These are phyloP conservation scores for Puffinus mauretanicus DNA, from an alignment of 2,113 vertebrate species.

Conservation along the genomic window DNA sequence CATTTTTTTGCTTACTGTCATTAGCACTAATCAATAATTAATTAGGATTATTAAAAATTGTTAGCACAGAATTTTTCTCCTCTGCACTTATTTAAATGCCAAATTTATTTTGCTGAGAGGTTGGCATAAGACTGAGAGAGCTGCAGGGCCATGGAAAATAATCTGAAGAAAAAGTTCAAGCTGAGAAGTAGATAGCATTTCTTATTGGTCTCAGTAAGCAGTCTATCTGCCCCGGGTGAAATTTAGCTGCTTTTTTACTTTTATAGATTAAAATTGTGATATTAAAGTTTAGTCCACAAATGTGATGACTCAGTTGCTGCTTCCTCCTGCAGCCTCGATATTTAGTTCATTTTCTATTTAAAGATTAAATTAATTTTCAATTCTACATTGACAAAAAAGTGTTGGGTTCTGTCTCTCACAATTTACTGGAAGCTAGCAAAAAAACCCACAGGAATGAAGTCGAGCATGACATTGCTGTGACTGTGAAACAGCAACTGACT, in stretches of 20 bases:
- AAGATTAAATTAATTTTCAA: constrained; percentile 10
- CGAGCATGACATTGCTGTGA: neutral
- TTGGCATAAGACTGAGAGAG: neutral
- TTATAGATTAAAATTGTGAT: constrained; percentile 14
- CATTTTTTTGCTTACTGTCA: constrained; percentile 9
- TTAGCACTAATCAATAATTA: constrained; percentile 28
- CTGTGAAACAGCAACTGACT: neutral
- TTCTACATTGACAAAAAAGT: neutral
- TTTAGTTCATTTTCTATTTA: constrained; percentile 1
- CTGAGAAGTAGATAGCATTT: constrained; percentile 32
- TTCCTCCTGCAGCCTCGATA: neutral
- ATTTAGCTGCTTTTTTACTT: constrained; percentile 14
- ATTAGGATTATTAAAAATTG: constrained; percentile 11
- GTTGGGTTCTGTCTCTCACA: neutral
- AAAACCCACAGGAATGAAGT: neutral
- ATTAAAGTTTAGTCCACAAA: neutral
- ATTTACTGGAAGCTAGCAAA: neutral
- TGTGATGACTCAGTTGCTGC: neutral
- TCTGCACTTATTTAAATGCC: neutral
- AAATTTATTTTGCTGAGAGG: constrained; percentile 15
- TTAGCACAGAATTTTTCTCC: neutral
- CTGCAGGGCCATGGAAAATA: neutral
- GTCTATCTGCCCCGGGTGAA: neutral
- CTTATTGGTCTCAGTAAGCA: constrained; percentile 4
- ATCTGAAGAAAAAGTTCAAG: constrained; percentile 18